phyloP scores from a whole-genome alignment of 2,888 invertebrate genomes.

The Ommatoiulus sabulosus region DNA sequence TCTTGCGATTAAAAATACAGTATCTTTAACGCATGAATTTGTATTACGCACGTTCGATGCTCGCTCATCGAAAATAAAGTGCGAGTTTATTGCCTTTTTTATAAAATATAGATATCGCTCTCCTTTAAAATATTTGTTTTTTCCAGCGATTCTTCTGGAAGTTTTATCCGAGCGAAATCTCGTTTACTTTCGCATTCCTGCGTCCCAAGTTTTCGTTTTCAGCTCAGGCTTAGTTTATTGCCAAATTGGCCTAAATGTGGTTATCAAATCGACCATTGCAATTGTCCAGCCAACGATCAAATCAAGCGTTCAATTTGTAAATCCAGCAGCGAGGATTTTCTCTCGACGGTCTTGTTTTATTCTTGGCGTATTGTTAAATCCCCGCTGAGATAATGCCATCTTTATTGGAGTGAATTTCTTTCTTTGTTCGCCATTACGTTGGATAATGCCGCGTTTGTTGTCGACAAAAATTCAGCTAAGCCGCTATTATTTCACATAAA shows the following conservation, averaged over 20 bases:
- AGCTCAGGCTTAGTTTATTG: conserved; percentile 26
- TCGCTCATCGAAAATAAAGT: too few relatives aligned
- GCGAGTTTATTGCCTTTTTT: too few relatives aligned
- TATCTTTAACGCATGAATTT: too few relatives aligned
- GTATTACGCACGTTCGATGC: too few relatives aligned
- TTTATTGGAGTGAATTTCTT: conserved; percentile 47
- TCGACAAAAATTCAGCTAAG: conserved; percentile 32
- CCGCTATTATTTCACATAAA: conserved; percentile 32
- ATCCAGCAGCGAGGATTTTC: conserved; percentile 45
- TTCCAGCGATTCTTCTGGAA: neutral
- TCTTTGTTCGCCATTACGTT: conserved; percentile 26
- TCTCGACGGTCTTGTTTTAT: conserved; percentile 35
- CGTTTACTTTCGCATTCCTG: neutral
- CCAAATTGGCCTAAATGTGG: conserved; percentile 47
- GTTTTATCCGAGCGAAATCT: neutral
- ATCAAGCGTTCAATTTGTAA: conserved; percentile 47
- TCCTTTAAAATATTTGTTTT: neutral
- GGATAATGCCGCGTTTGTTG: conserved; percentile 35
- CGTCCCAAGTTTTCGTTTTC: neutral
- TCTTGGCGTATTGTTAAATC: conserved; percentile 45
- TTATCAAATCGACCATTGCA: conserved; percentile 47
- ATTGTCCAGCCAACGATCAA: conserved; percentile 45
- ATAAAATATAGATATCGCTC: too few relatives aligned
- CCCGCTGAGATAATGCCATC: conserved; percentile 45
- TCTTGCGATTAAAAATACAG: too few relatives aligned